Evolutionary conservation across 2,113 vertebrate genomes (phyloP).

Genomic region (Salminus brasiliensis): DNA sequence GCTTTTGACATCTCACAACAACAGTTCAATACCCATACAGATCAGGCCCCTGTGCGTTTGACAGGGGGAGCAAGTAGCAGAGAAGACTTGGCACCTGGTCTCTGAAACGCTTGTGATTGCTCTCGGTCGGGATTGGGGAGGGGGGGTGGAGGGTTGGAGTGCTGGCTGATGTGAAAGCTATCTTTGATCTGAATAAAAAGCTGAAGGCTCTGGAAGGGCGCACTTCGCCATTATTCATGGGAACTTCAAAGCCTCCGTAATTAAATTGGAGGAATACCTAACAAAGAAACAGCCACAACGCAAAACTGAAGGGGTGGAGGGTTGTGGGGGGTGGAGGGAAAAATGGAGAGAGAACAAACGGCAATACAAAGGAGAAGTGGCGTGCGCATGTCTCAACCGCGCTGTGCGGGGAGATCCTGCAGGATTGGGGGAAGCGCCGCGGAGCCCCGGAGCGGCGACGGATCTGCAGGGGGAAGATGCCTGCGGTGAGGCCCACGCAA

Average conservation of each 20-base stretch:
- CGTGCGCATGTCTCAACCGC: constrained; percentile 7
- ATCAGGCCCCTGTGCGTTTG: constrained; percentile 38
- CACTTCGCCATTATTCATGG: constrained; percentile 54
- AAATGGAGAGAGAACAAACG: constrained; percentile 18
- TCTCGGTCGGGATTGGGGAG: constrained; percentile 41
- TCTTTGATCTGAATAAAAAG: constrained; percentile 68
- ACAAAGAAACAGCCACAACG: constrained; percentile 58
- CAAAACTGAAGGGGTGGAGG: constrained; percentile 35
- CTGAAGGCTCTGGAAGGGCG: constrained; percentile 60
- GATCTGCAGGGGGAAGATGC: constrained; percentile 33
- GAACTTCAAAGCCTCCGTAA: constrained; percentile 61
- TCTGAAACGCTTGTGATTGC: constrained; percentile 54
- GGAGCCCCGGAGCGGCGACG: constrained; percentile 35
- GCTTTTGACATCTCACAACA: constrained; percentile 48
- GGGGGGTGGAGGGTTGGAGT: constrained; percentile 42
- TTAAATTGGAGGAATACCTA: constrained; percentile 61
- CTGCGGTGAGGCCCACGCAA: constrained; percentile 25
- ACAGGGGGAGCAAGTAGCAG: constrained; percentile 47
- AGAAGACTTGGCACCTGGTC: constrained; percentile 50
- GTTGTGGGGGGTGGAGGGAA: neutral
- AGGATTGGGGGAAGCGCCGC: constrained; percentile 37
- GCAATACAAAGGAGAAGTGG: constrained; percentile 30
- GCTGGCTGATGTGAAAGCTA: constrained; percentile 59
- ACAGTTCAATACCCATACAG: constrained; percentile 50
- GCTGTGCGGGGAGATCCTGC: constrained; percentile 43